These are phyloP conservation scores for Abramis brama DNA, from an alignment of 2,113 vertebrate genomes.

Conservation along the genomic window DNA sequence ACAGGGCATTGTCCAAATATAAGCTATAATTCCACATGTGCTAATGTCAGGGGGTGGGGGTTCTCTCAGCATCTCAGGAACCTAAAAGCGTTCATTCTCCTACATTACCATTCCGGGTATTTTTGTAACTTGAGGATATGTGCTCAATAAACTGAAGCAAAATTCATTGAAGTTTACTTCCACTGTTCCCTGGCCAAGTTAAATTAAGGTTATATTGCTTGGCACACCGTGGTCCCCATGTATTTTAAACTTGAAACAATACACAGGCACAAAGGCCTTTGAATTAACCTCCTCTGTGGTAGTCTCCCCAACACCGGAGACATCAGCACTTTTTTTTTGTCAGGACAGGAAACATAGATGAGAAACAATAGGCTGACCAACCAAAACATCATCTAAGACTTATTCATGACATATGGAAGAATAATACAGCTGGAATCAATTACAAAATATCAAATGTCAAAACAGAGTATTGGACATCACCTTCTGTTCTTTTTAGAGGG, in stretches of 20 bases:
- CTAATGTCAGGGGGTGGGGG: background rate
- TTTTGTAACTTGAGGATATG: slow-evolving; percentile 48
- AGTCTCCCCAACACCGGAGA: slow-evolving; percentile 43
- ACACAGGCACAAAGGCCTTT: slow-evolving; percentile 46
- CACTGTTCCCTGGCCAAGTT: slow-evolving; percentile 68
- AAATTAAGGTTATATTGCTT: slow-evolving; percentile 69
- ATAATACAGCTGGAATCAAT: slow-evolving; percentile 36
- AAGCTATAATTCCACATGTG: slow-evolving; percentile 37
- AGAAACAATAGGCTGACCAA: slow-evolving; percentile 45
- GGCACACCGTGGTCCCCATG: slow-evolving; percentile 56
- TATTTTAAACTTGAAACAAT: slow-evolving; percentile 54
- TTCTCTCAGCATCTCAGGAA: slow-evolving; percentile 9
- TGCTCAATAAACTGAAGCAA: slow-evolving; percentile 50
- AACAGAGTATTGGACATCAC: background rate
- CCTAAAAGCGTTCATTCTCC: slow-evolving; percentile 20
- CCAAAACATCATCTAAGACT: slow-evolving; percentile 40
- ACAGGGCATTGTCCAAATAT: slow-evolving; percentile 49
- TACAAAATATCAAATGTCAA: slow-evolving; percentile 6
- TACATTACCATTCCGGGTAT: slow-evolving; percentile 47
- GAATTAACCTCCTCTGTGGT: slow-evolving; percentile 50
- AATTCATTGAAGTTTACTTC: slow-evolving; percentile 55
- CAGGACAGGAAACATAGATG: slow-evolving; percentile 24
- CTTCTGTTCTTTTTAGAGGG: background rate
- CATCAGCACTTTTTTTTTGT: slow-evolving; percentile 48
- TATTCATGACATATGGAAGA: slow-evolving; percentile 28